phyloP scores from a whole-genome alignment of 1,140 invertebrate genomes.

The Aphelenchoides fujianensis region DNA sequence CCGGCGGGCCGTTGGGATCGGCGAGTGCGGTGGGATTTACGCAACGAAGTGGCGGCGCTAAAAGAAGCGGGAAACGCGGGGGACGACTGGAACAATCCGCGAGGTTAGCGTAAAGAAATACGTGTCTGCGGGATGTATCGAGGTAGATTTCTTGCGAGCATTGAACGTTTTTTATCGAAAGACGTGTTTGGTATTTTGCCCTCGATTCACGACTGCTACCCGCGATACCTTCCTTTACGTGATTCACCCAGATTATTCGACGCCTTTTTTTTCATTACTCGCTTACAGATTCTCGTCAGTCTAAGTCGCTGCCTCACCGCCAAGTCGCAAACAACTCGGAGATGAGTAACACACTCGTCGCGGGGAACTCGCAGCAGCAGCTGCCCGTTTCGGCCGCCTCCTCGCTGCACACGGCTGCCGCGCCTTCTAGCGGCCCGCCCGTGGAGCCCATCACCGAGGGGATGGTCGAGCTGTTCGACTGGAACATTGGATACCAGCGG shows the following conservation, averaged over 20 bases:
- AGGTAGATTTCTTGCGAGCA: neutral
- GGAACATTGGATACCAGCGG: conserved; percentile 45
- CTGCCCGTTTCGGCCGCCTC: too few relatives aligned
- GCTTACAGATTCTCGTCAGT: neutral
- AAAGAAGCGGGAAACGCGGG: too few relatives aligned
- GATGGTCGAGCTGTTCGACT: conserved; percentile 28
- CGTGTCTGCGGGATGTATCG: too few relatives aligned
- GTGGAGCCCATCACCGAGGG: conserved; percentile 34
- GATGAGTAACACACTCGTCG: conserved; percentile 12
- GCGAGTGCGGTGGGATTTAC: too few relatives aligned
- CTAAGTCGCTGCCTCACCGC: neutral
- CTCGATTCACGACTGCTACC: neutral
- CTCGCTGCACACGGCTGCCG: neutral
- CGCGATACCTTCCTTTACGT: neutral
- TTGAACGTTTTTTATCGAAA: neutral
- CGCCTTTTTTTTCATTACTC: neutral
- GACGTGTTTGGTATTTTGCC: neutral
- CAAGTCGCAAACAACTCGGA: too few relatives aligned
- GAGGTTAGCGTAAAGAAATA: too few relatives aligned
- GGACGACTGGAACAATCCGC: too few relatives aligned
- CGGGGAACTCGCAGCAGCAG: neutral
- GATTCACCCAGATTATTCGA: neutral
- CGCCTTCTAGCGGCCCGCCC: neutral
- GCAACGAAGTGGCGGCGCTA: too few relatives aligned
- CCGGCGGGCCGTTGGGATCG: too few relatives aligned